Evolutionary conservation across 2,797 vertebrate species (phyloP).

Genomic region (Microctenopoma steveboyesi): DNA sequence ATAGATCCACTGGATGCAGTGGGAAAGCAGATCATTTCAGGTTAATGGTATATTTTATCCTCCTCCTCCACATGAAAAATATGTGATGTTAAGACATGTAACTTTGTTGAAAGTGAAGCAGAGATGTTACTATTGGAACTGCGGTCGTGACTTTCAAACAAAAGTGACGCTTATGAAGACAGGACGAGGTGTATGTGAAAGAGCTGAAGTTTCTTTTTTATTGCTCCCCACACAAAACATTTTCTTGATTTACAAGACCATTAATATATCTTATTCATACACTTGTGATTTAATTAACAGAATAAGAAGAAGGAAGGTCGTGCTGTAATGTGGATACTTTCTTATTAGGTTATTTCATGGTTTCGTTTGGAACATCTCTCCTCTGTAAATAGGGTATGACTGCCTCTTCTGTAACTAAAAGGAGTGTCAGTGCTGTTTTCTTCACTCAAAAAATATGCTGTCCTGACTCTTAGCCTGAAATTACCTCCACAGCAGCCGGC

Average conservation of each 20-base stretch:
- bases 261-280: no score
- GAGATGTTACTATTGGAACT: not conserved
- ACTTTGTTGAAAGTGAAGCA: not conserved
- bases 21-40: not conserved
- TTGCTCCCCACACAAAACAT: no score
- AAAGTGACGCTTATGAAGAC: not conserved
- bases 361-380: slow-evolving; percentile 8
- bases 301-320: not conserved
- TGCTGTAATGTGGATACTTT: not conserved
- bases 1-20: not conserved
- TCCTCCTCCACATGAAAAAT: no score
- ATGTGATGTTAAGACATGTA: no score
- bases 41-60: no score
- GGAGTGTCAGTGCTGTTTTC: slow-evolving; percentile 19
- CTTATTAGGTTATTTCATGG: slow-evolving; percentile 11
- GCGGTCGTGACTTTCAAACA: not conserved
- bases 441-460: slow-evolving; percentile 17
- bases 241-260: no score
- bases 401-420: slow-evolving; percentile 15
- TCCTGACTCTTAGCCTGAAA: slow-evolving; percentile 46
- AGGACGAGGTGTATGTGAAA: no score
- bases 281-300: not conserved
- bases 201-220: no score
- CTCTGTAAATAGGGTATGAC: slow-evolving; percentile 22
- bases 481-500: slow-evolving; percentile 30